These are phyloP conservation scores for Nyctibius bracteatus DNA, from an alignment of 2,113 vertebrate species.

Conservation along the genomic window DNA sequence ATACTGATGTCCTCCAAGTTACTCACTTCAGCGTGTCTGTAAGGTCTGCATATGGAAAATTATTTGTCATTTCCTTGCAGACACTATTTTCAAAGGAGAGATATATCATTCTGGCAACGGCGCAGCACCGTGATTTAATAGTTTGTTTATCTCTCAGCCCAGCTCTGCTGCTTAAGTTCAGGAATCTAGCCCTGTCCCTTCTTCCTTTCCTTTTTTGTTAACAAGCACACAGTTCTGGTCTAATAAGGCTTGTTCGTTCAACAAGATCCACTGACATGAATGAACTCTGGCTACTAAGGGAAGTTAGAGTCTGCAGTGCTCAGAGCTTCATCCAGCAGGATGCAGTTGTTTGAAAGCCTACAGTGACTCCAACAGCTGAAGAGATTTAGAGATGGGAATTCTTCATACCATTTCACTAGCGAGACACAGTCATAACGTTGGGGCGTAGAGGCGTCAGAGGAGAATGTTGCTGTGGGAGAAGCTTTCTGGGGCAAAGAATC, in stretches of 20 bases:
- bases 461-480: not conserved
- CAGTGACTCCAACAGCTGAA: not conserved
- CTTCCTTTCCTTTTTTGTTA: constrained; percentile 12
- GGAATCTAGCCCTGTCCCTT: not conserved
- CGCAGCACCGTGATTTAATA: not conserved
- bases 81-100: constrained; percentile 4
- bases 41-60: constrained; percentile 26
- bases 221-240: not conserved
- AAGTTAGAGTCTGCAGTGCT: not conserved
- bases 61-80: constrained; percentile 48
- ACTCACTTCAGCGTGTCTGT: not conserved
- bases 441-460: not conserved
- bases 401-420: not conserved
- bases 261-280: not conserved
- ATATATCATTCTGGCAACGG: constrained; percentile 19
- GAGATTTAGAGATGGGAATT: not conserved
- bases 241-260: not conserved
- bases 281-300: not conserved
- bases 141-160: constrained; percentile 45
- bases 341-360: not conserved
- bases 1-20: not conserved
- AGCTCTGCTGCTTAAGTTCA: not conserved
- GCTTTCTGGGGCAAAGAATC: not conserved
- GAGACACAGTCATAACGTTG: accelerated
- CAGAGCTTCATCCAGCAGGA: not conserved